A percentile compares a stretch with the other conserved stretches of the same genome.
phyloP scores from a whole-genome alignment of 2,797 vertebrate genomes.

The Tenualosa thibaudeaui region DNA sequence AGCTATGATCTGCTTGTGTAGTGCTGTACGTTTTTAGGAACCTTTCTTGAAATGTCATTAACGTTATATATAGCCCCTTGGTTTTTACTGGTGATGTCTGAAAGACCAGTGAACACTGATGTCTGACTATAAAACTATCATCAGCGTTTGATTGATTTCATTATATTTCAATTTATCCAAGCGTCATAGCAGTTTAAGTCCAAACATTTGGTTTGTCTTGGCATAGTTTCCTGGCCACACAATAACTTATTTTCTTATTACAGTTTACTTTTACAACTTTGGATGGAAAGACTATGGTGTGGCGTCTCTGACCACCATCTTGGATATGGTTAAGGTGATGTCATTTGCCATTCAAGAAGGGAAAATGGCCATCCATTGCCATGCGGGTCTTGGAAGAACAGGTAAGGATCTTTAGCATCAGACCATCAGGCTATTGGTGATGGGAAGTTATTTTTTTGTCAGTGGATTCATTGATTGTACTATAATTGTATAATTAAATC shows the following conservation, averaged over 20 bases:
- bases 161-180: neutral
- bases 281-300: conserved; percentile 99
- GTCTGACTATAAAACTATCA: conserved; percentile 2
- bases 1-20: neutral
- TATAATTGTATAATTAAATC: too few species aligned
- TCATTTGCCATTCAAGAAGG: conserved; percentile 95
- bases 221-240: neutral
- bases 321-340: conserved; percentile 99
- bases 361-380: conserved; percentile 93
- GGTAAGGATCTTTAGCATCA: conserved; percentile 64
- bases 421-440: neutral
- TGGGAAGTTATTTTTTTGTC: conserved; percentile 19
- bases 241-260: conserved; percentile 41
- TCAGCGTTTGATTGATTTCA: neutral
- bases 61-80: neutral
- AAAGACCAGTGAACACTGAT: neutral
- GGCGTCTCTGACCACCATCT: conserved; percentile 91
- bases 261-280: conserved; percentile 99
- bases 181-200: neutral
- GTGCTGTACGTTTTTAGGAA: neutral
- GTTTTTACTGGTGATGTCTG: neutral
- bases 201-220: conserved; percentile 29
- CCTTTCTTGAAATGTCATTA: conserved; percentile 13
- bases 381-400: conserved; percentile 95
- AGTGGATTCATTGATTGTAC: neutral